These are phyloP conservation scores for Euura lappo DNA, from an alignment of 1,140 invertebrate species.

Conservation along the genomic window DNA sequence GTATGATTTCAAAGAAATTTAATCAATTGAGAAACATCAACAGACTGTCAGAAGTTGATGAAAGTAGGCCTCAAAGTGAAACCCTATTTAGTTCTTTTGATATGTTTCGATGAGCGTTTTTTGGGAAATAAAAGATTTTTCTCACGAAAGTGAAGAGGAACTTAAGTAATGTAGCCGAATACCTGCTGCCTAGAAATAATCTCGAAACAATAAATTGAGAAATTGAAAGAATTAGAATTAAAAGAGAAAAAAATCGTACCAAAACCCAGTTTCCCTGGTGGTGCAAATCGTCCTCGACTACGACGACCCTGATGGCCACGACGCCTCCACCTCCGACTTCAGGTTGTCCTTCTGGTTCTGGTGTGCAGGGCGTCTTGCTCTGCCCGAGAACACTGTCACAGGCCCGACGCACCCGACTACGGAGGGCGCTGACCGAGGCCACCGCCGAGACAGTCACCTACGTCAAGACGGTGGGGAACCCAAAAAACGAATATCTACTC, in stretches of 20 bases:
- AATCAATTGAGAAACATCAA: too few species aligned
- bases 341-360: slow-evolving; percentile 35
- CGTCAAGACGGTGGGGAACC: slow-evolving; percentile 80
- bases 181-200: too few species aligned
- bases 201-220: too few species aligned
- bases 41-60: too few species aligned
- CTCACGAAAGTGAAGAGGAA: too few species aligned
- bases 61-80: too few species aligned
- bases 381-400: slow-evolving; percentile 87
- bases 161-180: too few species aligned
- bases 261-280: slow-evolving; percentile 59
- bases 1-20: too few species aligned
- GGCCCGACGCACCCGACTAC: slow-evolving; percentile 78
- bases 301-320: slow-evolving; percentile 53
- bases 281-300: slow-evolving; percentile 58
- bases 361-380: slow-evolving; percentile 79
- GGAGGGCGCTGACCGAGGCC: slow-evolving; percentile 86
- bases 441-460: slow-evolving; percentile 85
- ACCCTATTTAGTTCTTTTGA: too few species aligned
- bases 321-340: slow-evolving; percentile 47
- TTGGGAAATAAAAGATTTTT: too few species aligned
- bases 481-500: slow-evolving; percentile 8
- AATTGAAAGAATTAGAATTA: too few species aligned
- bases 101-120: too few species aligned
- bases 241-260: not conserved